Evolutionary conservation across 2,888 invertebrate species (phyloP), one percentile per base, ranked within the genome.

Genomic region (Cryptosula pallasiana): DNA sequence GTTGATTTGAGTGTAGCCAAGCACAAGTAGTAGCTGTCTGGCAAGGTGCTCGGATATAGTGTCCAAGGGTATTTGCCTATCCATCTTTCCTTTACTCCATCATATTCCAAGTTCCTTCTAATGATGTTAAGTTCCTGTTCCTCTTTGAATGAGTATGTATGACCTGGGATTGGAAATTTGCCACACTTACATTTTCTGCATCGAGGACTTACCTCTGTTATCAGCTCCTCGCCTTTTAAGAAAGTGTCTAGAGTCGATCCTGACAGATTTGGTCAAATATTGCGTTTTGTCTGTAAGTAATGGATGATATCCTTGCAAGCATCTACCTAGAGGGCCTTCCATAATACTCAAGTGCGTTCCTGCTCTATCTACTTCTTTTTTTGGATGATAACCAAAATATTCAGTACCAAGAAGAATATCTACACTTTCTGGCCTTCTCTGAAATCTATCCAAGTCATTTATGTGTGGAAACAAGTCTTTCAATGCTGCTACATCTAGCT

Each of bases 71-170:
- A 58, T 27, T 57, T 72, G n/a, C 71, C 71, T 0, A 58, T 63
- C 73, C 71, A 73, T 29, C 57, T 45, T 25, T 58, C 9, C 20
- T 25, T 36, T 0, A 27, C 63, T 45, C 36, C n/a, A 23, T 73
- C 73, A 58, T 63, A 71, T 0, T 3, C 0, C 25, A 73, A 63
- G 63, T 71, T 73, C 25, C 45, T 45, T 27, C 54, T 36, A 27
- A 73, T 71, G 35, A 71, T 58, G 5, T 45, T 2, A 3, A 73
- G 71, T 25, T 73, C 73, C 27, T 73, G 73, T 23, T 71, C 71
- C 35, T 73, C 73, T 73, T 36, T 57, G 34, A 73, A 73, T 23
- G 71, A 73, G 36, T 71, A 71, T 34, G 71, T 73, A 35, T 73
- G 73, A 0, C 73, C 73, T 20, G 69, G 69, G 16, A 45, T 72